Base-by-base conservation (phyloP, 2,888 invertebrate species). In the Xestoiulus laeticollis region DNA sequence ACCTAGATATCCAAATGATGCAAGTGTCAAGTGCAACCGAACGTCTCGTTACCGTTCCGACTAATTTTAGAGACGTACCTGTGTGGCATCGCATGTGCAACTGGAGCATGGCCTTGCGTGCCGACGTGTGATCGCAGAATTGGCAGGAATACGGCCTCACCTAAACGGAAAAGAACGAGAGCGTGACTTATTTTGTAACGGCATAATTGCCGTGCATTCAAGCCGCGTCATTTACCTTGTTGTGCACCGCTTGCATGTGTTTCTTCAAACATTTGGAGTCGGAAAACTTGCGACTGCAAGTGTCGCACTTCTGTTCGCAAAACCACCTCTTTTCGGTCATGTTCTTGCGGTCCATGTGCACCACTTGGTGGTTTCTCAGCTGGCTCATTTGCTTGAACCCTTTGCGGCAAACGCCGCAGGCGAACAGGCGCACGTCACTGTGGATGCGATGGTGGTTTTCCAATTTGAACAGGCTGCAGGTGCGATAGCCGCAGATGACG, bases 381-480 rank as follows among this genome's bases (percentile, higher is more conserved):
- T 92, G 92, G 59, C 91, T 90, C 16, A 91, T 89, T 89, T 92
- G 92, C 88, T 91, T 91, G 89, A 92, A 92, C 4, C 91, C 91
- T 88, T 92, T 92, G 26, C 87, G 91, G 90, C 92, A 92, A 0
- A 90, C 89, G n/a, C 90, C 91, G 89, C 92, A 92, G 0, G 90
- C 89, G 89, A 91, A 92, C 1, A 91, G 90, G 33, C 91, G 90
- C 44, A 90, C 90, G 4, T 91, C 90, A 83, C 92, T 90, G 88
- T 92, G 92, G 33, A 91, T 91, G 88, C 91, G 91, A 88, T 90
- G 88, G 88, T 91, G 91, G 4, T 93, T 93, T 90, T 94, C 92
- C 83, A 95, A 92, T 89, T 92, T 92, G 84, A 91, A 91, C 30
- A 87, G 88, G 32, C 89, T 91, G 88, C 91, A 91, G 4, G 91